phyloP scores from a whole-genome alignment of 2,113 vertebrate genomes.

The Gallinago undulata region DNA sequence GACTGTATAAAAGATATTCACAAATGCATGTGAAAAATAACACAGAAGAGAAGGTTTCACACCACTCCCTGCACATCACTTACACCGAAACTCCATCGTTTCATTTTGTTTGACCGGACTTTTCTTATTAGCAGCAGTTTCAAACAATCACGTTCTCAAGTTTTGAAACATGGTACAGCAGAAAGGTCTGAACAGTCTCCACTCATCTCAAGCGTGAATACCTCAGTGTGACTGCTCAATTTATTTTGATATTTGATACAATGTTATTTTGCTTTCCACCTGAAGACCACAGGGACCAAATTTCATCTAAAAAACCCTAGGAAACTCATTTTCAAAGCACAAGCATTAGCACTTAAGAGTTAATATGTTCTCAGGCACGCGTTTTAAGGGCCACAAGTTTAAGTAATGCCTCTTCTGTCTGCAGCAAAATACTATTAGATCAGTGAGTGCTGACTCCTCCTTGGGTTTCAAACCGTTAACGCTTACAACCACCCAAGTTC shows the following conservation, averaged over 20 bases:
- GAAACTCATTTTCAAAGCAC: not conserved
- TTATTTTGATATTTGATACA: not conserved
- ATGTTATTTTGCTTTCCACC: not conserved
- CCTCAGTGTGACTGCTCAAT: not conserved
- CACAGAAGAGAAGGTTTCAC: not conserved
- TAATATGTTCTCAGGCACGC: not conserved
- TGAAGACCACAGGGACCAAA: not conserved
- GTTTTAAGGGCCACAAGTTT: not conserved
- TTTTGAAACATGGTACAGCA: not conserved
- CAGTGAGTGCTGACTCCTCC: not conserved
- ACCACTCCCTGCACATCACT: not conserved
- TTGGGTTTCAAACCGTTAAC: not conserved
- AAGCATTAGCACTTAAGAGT: not conserved
- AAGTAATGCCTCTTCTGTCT: not conserved
- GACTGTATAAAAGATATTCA: not conserved
- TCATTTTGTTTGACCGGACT: not conserved
- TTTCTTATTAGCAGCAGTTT: not conserved
- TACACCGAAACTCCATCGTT: not conserved
- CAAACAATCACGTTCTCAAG: not conserved
- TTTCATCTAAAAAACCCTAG: not conserved
- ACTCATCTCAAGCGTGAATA: not conserved
- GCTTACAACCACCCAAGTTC: not conserved
- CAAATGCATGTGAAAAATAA: not conserved
- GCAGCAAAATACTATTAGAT: not conserved
- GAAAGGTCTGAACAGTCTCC: not conserved